Base-by-base conservation (phyloP, 2,797 vertebrate genomes). In the Phoebastria nigripes region DNA sequence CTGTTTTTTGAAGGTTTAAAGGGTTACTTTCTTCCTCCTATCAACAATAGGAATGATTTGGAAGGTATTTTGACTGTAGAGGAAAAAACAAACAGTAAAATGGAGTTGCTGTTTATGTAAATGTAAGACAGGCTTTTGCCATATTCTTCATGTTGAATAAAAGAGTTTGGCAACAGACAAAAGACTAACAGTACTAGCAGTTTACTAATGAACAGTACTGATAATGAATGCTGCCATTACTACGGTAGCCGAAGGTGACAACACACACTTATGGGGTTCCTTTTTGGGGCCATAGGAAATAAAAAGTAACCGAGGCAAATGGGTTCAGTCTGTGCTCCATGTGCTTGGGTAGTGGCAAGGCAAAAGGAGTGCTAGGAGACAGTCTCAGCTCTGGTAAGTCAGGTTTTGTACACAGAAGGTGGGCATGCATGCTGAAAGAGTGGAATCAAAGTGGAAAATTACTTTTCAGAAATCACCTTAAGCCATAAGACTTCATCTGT, bases 211-310 rank as follows among this genome's bases (percentile, higher is more conserved):
- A 92, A 35, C 24, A 54, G 31, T n/a, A 28, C 21, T 61, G 63
- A 47, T 76, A 84, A 87, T 22, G 7, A 83, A 83, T 49, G 73
- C 61, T 94, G 54, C 66, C 2, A 1, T 65, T 93, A n/a, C 26
- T 86, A 25, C 20, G 29, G 52, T n/a, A 52, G n/a, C 49, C 1
- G 1, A 78, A 90, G 33, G 56, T 56, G 44, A 65, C 56, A 83
- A 56, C 33, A 46, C 24, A 63, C 1, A 1, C 17, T 56, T 56
- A n/a, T 0, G 2, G 22, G 8, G 10, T 55, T 86, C 62, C 35
- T 61, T 81, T 31, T 58, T 8, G 72, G 41, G 17, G 14, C 17
- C 8, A 15, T 13, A 63, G n/a, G 39, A 80, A 77, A 87, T 11
- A 62, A 70, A 80, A 80, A 47, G 7, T 56, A 55, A n/a, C 21